These are phyloP conservation scores for Nemotelus nigrinus DNA, from an alignment of 2,888 invertebrate species.

Conservation along the genomic window DNA sequence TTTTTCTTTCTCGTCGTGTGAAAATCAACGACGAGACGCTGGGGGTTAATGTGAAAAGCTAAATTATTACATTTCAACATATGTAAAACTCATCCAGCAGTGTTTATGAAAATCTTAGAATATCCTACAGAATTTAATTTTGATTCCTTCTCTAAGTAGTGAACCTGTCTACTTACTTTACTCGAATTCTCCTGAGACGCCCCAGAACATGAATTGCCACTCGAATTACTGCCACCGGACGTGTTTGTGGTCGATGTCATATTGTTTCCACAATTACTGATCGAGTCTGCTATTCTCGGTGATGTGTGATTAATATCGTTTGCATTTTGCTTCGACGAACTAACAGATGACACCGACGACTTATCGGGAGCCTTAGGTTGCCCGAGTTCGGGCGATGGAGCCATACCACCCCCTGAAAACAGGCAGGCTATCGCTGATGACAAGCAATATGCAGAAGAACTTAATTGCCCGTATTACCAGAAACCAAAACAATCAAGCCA, in stretches of 20 bases:
- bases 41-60: neutral
- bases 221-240: neutral
- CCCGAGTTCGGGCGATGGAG: constrained; percentile 81
- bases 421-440: constrained; percentile 16
- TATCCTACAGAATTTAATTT: too few species aligned
- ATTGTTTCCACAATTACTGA: constrained; percentile 18
- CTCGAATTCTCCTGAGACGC: constrained; percentile 25
- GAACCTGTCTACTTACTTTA: constrained; percentile 26
- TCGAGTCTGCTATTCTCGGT: constrained; percentile 10
- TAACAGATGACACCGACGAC: constrained; percentile 53
- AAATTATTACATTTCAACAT: neutral
- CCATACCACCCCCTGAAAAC: constrained; percentile 69
- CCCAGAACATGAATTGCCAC: constrained; percentile 25
- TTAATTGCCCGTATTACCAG: too few species aligned
- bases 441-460: neutral
- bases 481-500: too few species aligned
- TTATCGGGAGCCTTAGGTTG: constrained; percentile 81
- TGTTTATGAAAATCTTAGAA: too few species aligned
- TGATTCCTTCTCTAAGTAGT: too few species aligned
- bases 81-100: too few species aligned
- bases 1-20: neutral
- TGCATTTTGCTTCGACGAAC: constrained; percentile 15
- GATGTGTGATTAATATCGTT: constrained; percentile 17
- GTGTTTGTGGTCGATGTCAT: constrained; percentile 33
- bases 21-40: neutral